Percentiles rank a stretch among this genome's conserved stretches.
These are phyloP conservation scores for Adineta ricciae DNA, from an alignment of 2,888 invertebrate genomes.

Conservation along the genomic window DNA sequence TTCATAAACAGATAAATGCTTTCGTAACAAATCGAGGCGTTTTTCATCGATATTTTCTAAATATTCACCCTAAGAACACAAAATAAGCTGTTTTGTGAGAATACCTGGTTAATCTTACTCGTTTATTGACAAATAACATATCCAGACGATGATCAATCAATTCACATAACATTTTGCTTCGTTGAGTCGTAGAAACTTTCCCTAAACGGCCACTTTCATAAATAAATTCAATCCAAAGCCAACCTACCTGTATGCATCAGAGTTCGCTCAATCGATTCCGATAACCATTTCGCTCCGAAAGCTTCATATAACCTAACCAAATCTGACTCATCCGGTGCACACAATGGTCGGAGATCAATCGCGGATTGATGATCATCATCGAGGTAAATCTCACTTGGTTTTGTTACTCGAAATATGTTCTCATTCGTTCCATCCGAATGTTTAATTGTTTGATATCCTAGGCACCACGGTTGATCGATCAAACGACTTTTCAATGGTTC, in stretches of 20 bases:
- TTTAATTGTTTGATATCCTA: not conserved
- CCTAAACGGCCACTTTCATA: not conserved
- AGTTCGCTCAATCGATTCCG: not conserved
- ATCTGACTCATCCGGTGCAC: not conserved
- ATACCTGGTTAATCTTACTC: not conserved
- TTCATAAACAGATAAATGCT: not conserved
- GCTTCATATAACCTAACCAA: not conserved
- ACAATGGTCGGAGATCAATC: not conserved
- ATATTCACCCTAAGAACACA: not conserved
- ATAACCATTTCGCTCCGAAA: not conserved
- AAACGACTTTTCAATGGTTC: not conserved
- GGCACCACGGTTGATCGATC: not conserved
- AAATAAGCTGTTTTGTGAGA: not conserved
- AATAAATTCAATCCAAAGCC: not conserved
- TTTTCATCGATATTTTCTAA: not conserved
- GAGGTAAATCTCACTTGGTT: not conserved
- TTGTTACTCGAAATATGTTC: not conserved
- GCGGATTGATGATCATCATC: not conserved
- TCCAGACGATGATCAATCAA: not conserved
- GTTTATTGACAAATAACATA: not conserved
- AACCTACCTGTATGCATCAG: not conserved
- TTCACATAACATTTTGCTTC: not conserved
- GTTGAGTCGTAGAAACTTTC: not conserved
- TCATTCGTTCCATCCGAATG: not conserved
- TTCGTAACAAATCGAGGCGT: not conserved